Conservation (phyloP, 1,140 invertebrate genomes). For the Brachionus rotundiformis region DNA sequence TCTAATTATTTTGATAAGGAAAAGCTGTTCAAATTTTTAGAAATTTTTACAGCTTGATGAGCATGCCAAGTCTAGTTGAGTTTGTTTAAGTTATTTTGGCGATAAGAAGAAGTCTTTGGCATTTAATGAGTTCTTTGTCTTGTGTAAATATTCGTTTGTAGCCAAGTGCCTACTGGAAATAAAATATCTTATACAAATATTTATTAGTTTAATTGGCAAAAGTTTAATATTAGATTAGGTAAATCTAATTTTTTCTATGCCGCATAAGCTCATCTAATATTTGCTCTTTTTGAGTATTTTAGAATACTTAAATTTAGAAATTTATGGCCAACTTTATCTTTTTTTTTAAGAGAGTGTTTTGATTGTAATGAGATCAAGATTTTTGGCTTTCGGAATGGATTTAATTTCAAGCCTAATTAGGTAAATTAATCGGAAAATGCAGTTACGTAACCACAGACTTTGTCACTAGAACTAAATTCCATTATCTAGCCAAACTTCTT, state of each 20-base stretch:
- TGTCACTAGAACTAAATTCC: not conserved
- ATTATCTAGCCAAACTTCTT: not conserved
- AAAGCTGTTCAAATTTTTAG: not conserved
- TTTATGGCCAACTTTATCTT: too few species aligned
- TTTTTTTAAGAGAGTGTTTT: not conserved
- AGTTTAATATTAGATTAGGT: not conserved
- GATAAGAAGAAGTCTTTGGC: not conserved
- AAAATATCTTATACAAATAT: not conserved
- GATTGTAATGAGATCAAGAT: not conserved
- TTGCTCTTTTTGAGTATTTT: not conserved
- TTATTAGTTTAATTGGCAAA: not conserved
- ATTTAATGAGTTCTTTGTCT: not conserved
- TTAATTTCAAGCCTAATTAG: not conserved
- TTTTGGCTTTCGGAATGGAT: not conserved
- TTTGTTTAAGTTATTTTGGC: not conserved
- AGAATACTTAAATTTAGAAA: not conserved
- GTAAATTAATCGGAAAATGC: not conserved
- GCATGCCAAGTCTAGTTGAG: not conserved
- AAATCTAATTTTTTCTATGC: too few species aligned
- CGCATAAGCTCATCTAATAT: not conserved
- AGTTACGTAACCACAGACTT: not conserved
- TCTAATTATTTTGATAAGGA: constrained; percentile 7
- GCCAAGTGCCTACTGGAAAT: not conserved
- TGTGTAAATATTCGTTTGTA: not conserved
- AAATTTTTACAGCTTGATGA: not conserved